Percentiles rank a stretch among this genome's conserved stretches.
Conservation (phyloP, 2,113 vertebrate species). For the Amphiprion ocellaris region DNA sequence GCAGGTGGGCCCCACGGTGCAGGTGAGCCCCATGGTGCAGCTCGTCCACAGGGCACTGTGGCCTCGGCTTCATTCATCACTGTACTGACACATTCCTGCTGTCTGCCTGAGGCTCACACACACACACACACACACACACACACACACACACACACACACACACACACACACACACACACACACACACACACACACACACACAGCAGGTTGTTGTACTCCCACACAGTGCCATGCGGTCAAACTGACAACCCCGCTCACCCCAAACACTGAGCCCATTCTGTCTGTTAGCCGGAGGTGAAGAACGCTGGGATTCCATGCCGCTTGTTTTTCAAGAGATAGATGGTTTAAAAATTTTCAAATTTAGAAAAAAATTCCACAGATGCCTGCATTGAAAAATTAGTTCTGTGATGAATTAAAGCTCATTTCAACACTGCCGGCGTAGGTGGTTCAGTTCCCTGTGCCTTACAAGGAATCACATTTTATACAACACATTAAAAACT, state of each 20-base stretch:
- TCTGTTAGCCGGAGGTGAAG: constrained; percentile 35
- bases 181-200: constrained; percentile 16
- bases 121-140: constrained; percentile 4
- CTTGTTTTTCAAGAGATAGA: constrained; percentile 36
- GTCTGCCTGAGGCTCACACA: constrained; percentile 56
- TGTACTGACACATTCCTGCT: constrained; percentile 75
- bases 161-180: constrained; percentile 6
- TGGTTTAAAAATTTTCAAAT: constrained; percentile 17
- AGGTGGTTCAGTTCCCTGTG: background rate
- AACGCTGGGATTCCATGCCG: constrained; percentile 35
- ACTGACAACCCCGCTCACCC: constrained; percentile 42
- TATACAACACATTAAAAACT: too few species aligned
- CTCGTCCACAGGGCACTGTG: constrained; percentile 66
- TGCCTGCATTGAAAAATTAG: background rate
- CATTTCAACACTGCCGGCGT: background rate
- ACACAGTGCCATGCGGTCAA: constrained; percentile 57
- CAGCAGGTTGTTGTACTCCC: constrained; percentile 61
- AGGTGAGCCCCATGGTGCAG: constrained; percentile 72
- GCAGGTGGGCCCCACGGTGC: constrained; percentile 75
- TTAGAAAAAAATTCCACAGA: background rate
- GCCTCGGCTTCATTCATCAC: constrained; percentile 77
- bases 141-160: constrained; percentile 17
- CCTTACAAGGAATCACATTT: too few species aligned
- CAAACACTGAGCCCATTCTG: constrained; percentile 42
- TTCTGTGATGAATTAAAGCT: background rate